Base-by-base conservation (phyloP, 1,140 invertebrate genomes). In the Saccostrea echinata region DNA sequence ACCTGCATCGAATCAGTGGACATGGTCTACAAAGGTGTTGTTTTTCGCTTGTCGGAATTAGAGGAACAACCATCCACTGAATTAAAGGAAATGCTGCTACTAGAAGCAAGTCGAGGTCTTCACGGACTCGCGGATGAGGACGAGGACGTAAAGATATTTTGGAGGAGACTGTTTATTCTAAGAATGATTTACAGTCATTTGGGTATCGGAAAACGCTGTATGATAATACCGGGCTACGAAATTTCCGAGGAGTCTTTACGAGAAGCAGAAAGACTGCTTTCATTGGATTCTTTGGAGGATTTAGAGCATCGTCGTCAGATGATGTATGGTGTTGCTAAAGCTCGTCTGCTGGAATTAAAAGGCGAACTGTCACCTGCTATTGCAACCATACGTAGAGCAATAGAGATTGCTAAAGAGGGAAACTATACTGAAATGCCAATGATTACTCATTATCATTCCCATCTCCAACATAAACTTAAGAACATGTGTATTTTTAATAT, bases 271-370 rank as follows among this genome's bases (percentile, higher is more conserved):
- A 1, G 55, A 0, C 53, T 88, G 1, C 52, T 88, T 24, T 11
- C 71, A 12, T 18, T 80, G 18, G 53, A 80, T 27, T 1, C n/a
- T 18, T 30, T 85, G 8, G 68, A 71, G 18, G 30, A 85, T 21
- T 61, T 88, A 52, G 87, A 88, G 80, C 83, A 85, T 35, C 51
- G 87, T 51, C 64, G 84, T 43, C 64, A 88, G 81, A 88, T 88
- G 87, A 84, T 88, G 24, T 80, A 84, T 16, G 52, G 53, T n/a
- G 87, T 88, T 35, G 87, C 87, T 0, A 85, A 30, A 64, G 87
- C 87, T 12, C 71, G 87, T 30, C n/a, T 85, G 0, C n/a, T 35
- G 30, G 68, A 88, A n/a, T 57, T 61, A 16, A 84, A 80, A 57
- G 24, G 55, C 1, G 9, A 85, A 0, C 76, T 81, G 55, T 51